Evolutionary conservation across 64 coral and sea anemone genomes (phyloP).

Genomic region (Platygyra sinensis): DNA sequence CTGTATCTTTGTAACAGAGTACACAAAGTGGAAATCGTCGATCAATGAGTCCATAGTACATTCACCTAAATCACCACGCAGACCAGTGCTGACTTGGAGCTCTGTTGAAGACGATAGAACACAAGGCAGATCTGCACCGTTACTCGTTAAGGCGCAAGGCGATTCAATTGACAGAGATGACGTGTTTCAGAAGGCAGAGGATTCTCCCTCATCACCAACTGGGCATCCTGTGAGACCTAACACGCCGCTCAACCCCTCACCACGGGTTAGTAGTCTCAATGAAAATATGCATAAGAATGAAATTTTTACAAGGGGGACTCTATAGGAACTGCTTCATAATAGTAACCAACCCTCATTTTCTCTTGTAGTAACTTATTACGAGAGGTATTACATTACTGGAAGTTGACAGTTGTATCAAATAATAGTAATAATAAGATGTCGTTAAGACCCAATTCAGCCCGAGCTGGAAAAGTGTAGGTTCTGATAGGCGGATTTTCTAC

Average conservation of each 20-base stretch:
- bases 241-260: slow-evolving; percentile 57
- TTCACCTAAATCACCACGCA: slow-evolving; percentile 21
- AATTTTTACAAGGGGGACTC: no score
- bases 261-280: slow-evolving; percentile 20
- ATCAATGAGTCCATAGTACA: slow-evolving; percentile 12
- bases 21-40: slow-evolving; percentile 2
- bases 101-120: slow-evolving; percentile 14
- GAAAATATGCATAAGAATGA: neutral
- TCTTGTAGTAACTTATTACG: no score
- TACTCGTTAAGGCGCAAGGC: slow-evolving; percentile 17
- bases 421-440: no score
- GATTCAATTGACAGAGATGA: slow-evolving; percentile 67
- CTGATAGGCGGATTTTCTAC: no score
- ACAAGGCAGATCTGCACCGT: neutral
- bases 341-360: no score
- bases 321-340: no score
- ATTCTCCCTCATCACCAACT: neutral
- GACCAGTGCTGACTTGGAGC: slow-evolving; percentile 44
- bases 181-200: slow-evolving; percentile 66
- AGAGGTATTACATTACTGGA: no score
- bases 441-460: no score
- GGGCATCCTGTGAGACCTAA: slow-evolving; percentile 8
- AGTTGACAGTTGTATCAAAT: no score
- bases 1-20: slow-evolving; percentile 15
- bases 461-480: no score